A percentile compares a stretch with the other conserved stretches of the same genome.
phyloP scores from a whole-genome alignment of 23 tunicate species.

The Clavelina lepadiformis region DNA sequence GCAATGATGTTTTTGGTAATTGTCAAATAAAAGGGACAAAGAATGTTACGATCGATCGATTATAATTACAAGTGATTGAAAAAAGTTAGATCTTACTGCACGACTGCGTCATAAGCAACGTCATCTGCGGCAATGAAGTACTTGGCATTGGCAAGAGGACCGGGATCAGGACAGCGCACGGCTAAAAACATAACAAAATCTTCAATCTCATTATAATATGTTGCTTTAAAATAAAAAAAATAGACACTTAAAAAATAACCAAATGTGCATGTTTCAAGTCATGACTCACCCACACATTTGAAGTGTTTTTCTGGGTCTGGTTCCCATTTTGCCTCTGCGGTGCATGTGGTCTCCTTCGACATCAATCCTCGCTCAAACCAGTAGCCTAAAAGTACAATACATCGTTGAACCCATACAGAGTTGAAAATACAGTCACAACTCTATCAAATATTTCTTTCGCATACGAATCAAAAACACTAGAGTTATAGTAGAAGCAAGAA shows the following conservation, averaged over 20 bases:
- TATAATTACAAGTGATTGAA: no score
- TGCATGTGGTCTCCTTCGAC: conserved; percentile 23
- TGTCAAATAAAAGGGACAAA: no score
- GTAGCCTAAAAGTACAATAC: conserved; percentile 34
- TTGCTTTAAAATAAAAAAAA: background rate
- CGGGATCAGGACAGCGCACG: conserved; percentile 68
- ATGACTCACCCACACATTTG: conserved; percentile 35
- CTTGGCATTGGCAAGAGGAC: conserved; percentile 26
- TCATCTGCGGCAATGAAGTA: conserved; percentile 12
- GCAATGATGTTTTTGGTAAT: no score
- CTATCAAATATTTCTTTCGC: no score
- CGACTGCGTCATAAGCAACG: conserved; percentile 26
- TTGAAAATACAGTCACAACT: background rate
- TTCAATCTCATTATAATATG: background rate
- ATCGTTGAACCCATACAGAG: background rate
- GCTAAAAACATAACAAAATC: conserved; percentile 12
- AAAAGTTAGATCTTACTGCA: conserved; percentile 56
- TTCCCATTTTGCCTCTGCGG: conserved; percentile 44
- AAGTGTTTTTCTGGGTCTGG: conserved; percentile 42
- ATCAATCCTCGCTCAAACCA: conserved; percentile 35
- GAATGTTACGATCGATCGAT: no score
- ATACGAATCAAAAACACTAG: no score
- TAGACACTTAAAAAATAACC: background rate
- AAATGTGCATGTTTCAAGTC: background rate
- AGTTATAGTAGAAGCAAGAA: no score